phyloP scores from a whole-genome alignment of 1,140 invertebrate species.

The Neomicropteryx cornuta region DNA sequence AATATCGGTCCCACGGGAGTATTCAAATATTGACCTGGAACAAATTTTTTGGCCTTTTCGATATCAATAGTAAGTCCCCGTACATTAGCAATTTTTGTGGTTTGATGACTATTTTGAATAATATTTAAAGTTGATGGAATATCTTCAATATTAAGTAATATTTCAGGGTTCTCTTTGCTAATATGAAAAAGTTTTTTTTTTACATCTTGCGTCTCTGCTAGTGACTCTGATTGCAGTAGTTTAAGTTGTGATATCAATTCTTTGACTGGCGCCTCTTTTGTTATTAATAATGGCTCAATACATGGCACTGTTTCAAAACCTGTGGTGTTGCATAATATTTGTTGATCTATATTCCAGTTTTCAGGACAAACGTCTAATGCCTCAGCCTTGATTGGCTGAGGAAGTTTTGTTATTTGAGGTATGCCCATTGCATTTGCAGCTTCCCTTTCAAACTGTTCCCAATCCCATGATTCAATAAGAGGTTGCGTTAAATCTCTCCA shows the following conservation, averaged over 20 bases:
- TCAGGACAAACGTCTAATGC: conserved; percentile 37
- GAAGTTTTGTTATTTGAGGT: conserved; percentile 36
- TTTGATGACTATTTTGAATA: conserved; percentile 47
- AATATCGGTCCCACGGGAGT: conserved; percentile 57
- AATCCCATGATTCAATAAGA: conserved; percentile 47
- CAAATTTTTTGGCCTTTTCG: conserved; percentile 49
- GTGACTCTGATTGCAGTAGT: conserved; percentile 38
- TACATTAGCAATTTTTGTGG: conserved; percentile 44
- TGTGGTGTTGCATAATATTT: conserved; percentile 40
- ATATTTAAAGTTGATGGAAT: conserved; percentile 51
- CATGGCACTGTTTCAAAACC: conserved; percentile 51
- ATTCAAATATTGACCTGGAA: conserved; percentile 57
- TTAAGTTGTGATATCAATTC: conserved; percentile 37
- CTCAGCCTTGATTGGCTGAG: conserved; percentile 36
- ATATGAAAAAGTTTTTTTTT: conserved; percentile 42
- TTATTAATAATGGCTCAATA: conserved; percentile 45
- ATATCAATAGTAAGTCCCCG: conserved; percentile 53
- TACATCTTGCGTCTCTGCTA: conserved; percentile 45
- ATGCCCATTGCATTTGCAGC: conserved; percentile 22
- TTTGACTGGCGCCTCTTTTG: conserved; percentile 39
- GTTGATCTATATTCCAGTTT: conserved; percentile 28
- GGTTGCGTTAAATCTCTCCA: conserved; percentile 47
- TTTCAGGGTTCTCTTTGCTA: conserved; percentile 35
- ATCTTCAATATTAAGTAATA: conserved; percentile 50
- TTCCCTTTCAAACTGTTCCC: conserved; percentile 48